Evolutionary conservation across 2,888 invertebrate species (phyloP), one percentile per base, ranked within the genome.

Genomic region (Lordiphosa andalusiaca): DNA sequence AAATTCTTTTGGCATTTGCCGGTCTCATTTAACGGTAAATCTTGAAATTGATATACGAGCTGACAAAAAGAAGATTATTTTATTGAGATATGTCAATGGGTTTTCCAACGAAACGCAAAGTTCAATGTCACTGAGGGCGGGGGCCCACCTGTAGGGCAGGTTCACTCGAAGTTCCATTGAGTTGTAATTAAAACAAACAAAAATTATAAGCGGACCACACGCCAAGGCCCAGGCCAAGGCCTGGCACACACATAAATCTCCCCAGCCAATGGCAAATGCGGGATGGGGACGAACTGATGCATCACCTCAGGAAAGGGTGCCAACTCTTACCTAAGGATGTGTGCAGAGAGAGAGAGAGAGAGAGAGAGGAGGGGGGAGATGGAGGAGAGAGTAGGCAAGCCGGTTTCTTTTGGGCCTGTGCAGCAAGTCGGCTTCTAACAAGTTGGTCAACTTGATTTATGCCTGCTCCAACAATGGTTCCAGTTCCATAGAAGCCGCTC

Each of bases 141-240:
- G 44, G 58, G 47, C 36, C 76, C 77, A 83, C 83, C 77, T 77
- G 77, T 80, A 72, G 83, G 59, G 77, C 62, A 50, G 71, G 77
- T 78, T 83, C 83, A 48, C 36, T 42, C 53, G 77, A 78, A 77
- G 75, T 78, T 66, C 33, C 83, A 83, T 78, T 83, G 83, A 78
- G 81, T 66, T 80, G 77, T 76, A 78, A 78, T 83, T 83, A 76
- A 66, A 67, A 42, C 37, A 25, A 48, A 33, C 2, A 19, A 44
- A 9, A 35, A 52, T 10, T 33, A 39, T 30, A 48, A 49, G 35
- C 50, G 53, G 77, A 80, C 77, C 77, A 83, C 77, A 78, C 77
- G 54, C 70, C 39, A 53, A 76, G 73, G 66, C 62, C 19, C 19
- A 19, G 19, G 66, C 62, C 19, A 2, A 19, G 19, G 19, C 19